Percentiles rank a stretch among this genome's conserved stretches.
Conservation (phyloP, 2,888 invertebrate species). For the Trissolcus japonicus region DNA sequence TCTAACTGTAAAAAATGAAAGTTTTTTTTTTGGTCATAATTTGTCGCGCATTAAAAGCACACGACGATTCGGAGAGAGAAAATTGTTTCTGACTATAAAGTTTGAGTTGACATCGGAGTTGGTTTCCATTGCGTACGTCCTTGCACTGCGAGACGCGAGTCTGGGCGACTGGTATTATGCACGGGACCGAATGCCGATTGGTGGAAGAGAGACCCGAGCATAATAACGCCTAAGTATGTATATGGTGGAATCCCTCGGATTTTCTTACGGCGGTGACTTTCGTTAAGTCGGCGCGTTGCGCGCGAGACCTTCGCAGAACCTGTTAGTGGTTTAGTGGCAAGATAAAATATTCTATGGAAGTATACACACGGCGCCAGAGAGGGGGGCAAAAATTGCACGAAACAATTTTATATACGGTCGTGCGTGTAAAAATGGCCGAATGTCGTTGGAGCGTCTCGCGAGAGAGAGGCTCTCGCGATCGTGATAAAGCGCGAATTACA, state of each 20-base stretch:
- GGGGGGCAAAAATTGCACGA: conserved; percentile 38
- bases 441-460: not conserved
- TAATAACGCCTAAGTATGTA: conserved; percentile 62
- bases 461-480: conserved; percentile 9
- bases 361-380: conserved; percentile 33
- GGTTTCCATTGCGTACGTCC: conserved; percentile 53
- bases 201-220: conserved; percentile 55
- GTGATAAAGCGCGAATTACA: conserved; percentile 32
- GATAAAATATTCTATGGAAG: conserved; percentile 55
- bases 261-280: conserved; percentile 63
- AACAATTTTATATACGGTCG: conserved; percentile 28
- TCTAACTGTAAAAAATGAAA: too few relatives aligned
- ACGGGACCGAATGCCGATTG: conserved; percentile 59
- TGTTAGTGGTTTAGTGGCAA: conserved; percentile 61
- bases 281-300: conserved; percentile 54
- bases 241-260: conserved; percentile 60
- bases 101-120: conserved; percentile 26
- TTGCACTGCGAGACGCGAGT: conserved; percentile 58
- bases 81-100: not conserved
- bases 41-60: conserved; percentile 14
- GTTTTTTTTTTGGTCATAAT: not conserved
- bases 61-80: conserved; percentile 2
- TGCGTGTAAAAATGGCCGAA: conserved; percentile 1
- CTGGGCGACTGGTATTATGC: conserved; percentile 55
- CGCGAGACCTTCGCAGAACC: conserved; percentile 61